Base-by-base conservation (phyloP, 1,140 invertebrate genomes). In the Leptinotarsa lineolata region DNA sequence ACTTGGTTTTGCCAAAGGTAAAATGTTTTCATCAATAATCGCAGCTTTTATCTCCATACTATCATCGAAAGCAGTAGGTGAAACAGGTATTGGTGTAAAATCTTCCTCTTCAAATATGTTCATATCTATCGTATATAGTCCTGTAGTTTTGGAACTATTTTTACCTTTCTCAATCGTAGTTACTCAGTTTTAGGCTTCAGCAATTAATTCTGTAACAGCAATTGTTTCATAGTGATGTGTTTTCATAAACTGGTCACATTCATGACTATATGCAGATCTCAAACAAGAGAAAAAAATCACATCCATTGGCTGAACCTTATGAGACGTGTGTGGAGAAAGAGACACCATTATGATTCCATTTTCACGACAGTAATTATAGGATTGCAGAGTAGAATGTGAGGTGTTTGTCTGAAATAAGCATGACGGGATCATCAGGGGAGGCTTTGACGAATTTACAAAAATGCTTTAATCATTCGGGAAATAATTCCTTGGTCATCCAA, bases 391-490 rank as follows among this genome's bases (percentile, higher is more conserved):
- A 24, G 54, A 68, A 63, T 77, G 77, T 58, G 74, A 67, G 20
- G 54, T 67, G 48, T 74, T 74, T 74, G 63, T 80, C 78, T 61
- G 79, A 70, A 44, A 80, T 63, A 3, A 82, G 75, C 44, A 86
- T 76, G 24, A 84, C 77, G 68, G 80, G n/a, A n/a, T n/a, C n/a
- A n/a, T n/a, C n/a, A n/a, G n/a, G n/a, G n/a, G n/a, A n/a, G n/a
- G n/a, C n/a, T n/a, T n/a, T n/a, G n/a, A n/a, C n/a, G n/a, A n/a
- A n/a, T n/a, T n/a, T n/a, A n/a, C n/a, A n/a, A n/a, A n/a, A n/a
- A n/a, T n/a, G n/a, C n/a, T n/a, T n/a, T n/a, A n/a, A n/a, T n/a
- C n/a, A n/a, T n/a, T n/a, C n/a, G n/a, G n/a, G n/a, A n/a, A n/a
- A n/a, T n/a, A n/a, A n/a, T n/a, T n/a, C n/a, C n/a, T n/a, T n/a